Evolutionary conservation across 2,888 invertebrate species (phyloP).

Genomic region (Lathronympha strigana): DNA sequence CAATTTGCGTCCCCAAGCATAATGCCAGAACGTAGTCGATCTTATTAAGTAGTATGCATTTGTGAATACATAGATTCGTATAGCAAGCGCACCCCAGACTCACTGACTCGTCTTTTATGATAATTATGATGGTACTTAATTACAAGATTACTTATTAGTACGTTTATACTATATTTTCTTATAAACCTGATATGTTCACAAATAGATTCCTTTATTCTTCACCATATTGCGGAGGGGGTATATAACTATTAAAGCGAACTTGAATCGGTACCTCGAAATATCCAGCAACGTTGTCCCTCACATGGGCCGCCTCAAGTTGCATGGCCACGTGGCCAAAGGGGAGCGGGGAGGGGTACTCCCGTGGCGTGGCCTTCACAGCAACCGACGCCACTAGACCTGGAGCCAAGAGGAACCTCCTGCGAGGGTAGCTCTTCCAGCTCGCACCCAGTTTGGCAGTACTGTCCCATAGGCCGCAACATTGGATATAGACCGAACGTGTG

Average conservation of each 20-base stretch:
- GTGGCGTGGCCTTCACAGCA: conserved; percentile 58
- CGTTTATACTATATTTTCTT: no score
- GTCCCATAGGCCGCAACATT: conserved; percentile 64
- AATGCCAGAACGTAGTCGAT: no score
- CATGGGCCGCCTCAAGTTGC: conserved; percentile 64
- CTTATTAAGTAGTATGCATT: no score
- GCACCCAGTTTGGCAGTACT: conserved; percentile 61
- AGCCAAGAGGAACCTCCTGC: conserved; percentile 62
- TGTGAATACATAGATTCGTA: no score
- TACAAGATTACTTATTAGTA: no score
- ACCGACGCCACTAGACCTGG: conserved; percentile 61
- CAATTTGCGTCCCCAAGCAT: no score
- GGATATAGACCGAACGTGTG: conserved; percentile 59
- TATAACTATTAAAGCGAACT: conserved; percentile 60
- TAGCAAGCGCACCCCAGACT: no score
- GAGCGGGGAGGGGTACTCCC: conserved; percentile 50
- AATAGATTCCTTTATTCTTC: background rate
- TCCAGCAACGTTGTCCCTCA: conserved; percentile 62
- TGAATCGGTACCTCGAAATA: conserved; percentile 64
- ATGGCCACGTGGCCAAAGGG: conserved; percentile 52
- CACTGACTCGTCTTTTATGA: no score
- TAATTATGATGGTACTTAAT: no score
- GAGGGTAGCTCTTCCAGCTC: conserved; percentile 63
- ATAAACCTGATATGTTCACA: background rate
- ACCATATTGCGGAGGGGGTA: conserved; percentile 27